Evolutionary conservation across 2,888 invertebrate genomes (phyloP), one percentile per base, ranked within the genome.

Genomic region (Platycheirus albimanus): DNA sequence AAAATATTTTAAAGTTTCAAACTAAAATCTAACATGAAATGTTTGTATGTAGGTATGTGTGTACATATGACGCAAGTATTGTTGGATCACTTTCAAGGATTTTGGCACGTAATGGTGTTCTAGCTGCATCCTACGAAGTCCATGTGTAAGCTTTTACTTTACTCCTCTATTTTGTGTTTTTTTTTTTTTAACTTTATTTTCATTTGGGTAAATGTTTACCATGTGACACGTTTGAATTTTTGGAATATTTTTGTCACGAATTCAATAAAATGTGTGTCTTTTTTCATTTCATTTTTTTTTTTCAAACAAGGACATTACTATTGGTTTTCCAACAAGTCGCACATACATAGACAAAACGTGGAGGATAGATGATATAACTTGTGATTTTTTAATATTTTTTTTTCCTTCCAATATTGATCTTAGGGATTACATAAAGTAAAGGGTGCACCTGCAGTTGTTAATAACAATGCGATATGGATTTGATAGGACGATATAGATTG

Each of bases 211-310:
- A 83, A 83, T 83, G 71, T 83, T 83, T 83, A 72, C 83, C 72
- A 83, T 67, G 77, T 77, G 83, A 77, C 83, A 83, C 83, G 72
- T 83, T 30, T n/a, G n/a, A n/a, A n/a, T n/a, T n/a, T n/a, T n/a
- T n/a, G 49, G 77, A 77, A 72, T 83, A 83, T 83, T 83, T 83
- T 83, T 77, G 83, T 83, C 83, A 83, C 83, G 83, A 74, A 77
- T 83, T 83, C 83, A 83, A 83, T 83, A 83, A 77, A 72, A 58
- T 58, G 41, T 28, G 19, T 15, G n/a, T n/a, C n/a, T n/a, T n/a
- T n/a, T n/a, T n/a, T n/a, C n/a, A n/a, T n/a, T n/a, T n/a, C n/a
- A n/a, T n/a, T n/a, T n/a, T n/a, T 56, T 24, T 67, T 70, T 47
- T 76, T 72, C 47, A 75, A 77, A 43, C 30, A 72, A 41, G 71